phyloP scores from a whole-genome alignment of 2,113 vertebrate species.

The Rhadina sibilatrix region DNA sequence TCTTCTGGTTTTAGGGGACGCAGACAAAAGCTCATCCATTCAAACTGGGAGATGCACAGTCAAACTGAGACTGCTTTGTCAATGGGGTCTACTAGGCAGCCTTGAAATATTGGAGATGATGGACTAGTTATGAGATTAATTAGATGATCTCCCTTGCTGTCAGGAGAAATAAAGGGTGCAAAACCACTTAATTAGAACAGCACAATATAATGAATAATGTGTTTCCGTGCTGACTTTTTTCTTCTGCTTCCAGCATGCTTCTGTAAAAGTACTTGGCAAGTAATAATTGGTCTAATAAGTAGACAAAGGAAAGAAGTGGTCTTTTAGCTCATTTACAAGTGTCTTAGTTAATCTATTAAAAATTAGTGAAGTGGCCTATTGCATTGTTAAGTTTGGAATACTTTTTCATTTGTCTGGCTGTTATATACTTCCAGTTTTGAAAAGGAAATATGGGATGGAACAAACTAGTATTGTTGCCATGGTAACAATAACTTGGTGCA shows the following conservation, averaged over 20 bases:
- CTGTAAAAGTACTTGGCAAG: not conserved
- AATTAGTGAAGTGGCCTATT: not conserved
- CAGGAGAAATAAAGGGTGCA: not conserved
- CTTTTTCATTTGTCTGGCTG: not conserved
- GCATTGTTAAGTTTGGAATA: not conserved
- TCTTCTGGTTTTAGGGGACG: not conserved
- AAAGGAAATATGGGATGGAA: constrained; percentile 41
- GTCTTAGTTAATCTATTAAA: not conserved
- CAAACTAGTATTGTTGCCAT: constrained; percentile 39
- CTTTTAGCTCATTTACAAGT: not conserved
- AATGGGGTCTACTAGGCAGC: not conserved
- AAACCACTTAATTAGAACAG: not conserved
- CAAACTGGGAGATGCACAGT: not conserved
- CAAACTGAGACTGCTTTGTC: not conserved
- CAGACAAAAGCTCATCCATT: not conserved
- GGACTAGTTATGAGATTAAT: not conserved
- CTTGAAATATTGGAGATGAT: not conserved
- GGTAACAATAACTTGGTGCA: constrained; percentile 30
- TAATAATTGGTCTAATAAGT: not conserved
- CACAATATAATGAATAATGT: not conserved
- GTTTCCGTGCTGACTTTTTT: not conserved
- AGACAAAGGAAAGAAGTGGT: not conserved
- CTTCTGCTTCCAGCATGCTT: not conserved
- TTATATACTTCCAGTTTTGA: not conserved
- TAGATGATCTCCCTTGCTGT: not conserved